Percentiles rank a stretch among this genome's conserved stretches.
These are phyloP conservation scores for Terrapene triunguis DNA, from an alignment of 2,113 vertebrate genomes.

Conservation along the genomic window DNA sequence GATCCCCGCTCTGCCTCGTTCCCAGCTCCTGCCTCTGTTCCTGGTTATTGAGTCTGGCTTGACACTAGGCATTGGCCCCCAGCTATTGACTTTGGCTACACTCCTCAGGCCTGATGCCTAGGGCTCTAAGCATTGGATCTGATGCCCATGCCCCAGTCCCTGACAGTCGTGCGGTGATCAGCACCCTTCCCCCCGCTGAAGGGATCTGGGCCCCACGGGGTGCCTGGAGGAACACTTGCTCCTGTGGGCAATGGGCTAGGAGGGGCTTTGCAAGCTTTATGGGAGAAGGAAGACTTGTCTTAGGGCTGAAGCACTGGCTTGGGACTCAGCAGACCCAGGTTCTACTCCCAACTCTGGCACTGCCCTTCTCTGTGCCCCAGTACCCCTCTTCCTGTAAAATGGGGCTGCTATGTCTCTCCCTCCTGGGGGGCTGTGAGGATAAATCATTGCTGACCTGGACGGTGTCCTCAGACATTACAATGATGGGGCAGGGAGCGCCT, in stretches of 20 bases:
- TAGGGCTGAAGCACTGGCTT: background rate
- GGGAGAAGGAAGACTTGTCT: background rate
- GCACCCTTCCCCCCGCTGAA: background rate
- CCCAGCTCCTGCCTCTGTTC: too few relatives aligned
- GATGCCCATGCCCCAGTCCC: too few relatives aligned
- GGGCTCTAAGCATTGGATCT: too few relatives aligned
- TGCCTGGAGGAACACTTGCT: background rate
- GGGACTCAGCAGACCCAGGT: background rate
- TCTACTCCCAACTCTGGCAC: background rate
- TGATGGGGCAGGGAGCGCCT: background rate
- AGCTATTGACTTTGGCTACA: too few relatives aligned
- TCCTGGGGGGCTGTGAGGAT: background rate
- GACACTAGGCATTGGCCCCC: too few relatives aligned
- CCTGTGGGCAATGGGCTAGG: background rate
- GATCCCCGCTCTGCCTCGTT: too few relatives aligned
- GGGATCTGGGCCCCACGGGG: background rate
- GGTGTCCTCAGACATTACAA: background rate
- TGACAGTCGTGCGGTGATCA: background rate
- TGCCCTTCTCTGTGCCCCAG: too few relatives aligned
- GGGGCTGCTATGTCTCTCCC: background rate
- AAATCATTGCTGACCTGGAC: background rate
- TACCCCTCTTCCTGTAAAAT: background rate
- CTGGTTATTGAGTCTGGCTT: too few relatives aligned
- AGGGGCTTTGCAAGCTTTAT: background rate
- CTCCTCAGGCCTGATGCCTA: too few relatives aligned